Evolutionary conservation across 1,140 invertebrate genomes (phyloP).

Genomic region (Nixonia krombeini): DNA sequence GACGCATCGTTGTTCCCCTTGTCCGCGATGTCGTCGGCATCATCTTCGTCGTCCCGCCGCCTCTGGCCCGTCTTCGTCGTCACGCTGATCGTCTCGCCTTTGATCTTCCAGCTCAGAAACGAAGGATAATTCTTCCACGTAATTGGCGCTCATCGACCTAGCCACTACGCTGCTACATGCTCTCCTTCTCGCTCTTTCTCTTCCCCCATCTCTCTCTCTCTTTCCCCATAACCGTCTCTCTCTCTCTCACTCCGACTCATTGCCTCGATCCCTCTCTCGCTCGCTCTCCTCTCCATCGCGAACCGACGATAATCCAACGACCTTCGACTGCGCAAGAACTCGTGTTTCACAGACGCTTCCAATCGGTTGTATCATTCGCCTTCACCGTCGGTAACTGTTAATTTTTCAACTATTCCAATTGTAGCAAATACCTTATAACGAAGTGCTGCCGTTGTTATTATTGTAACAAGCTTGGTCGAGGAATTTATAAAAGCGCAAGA

Average conservation of each 20-base stretch:
- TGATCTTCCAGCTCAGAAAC: constrained; percentile 55
- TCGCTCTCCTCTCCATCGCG: constrained; percentile 22
- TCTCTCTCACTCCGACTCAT: constrained; percentile 4
- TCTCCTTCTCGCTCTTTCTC: not conserved
- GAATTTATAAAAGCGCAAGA: no score
- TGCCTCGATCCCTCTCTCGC: not conserved
- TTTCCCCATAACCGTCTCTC: constrained; percentile 6
- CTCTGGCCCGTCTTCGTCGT: constrained; percentile 36
- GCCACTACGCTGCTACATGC: constrained; percentile 28
- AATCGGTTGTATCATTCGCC: constrained; percentile 33
- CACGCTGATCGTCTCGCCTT: constrained; percentile 55
- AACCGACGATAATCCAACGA: constrained; percentile 44
- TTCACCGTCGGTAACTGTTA: constrained; percentile 16
- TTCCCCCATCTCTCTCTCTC: not conserved
- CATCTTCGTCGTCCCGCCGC: constrained; percentile 30
- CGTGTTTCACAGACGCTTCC: constrained; percentile 44
- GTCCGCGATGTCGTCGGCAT: constrained; percentile 40
- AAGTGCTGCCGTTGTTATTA: no score
- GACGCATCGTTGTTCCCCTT: constrained; percentile 50
- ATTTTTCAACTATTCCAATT: constrained; percentile 28
- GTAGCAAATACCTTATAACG: constrained; percentile 3
- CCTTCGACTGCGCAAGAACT: constrained; percentile 52
- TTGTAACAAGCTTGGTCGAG: no score
- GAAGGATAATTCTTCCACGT: constrained; percentile 57
- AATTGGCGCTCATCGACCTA: constrained; percentile 56